Base-by-base conservation (phyloP, 2,797 vertebrate genomes). In the Thunnus albacares region DNA sequence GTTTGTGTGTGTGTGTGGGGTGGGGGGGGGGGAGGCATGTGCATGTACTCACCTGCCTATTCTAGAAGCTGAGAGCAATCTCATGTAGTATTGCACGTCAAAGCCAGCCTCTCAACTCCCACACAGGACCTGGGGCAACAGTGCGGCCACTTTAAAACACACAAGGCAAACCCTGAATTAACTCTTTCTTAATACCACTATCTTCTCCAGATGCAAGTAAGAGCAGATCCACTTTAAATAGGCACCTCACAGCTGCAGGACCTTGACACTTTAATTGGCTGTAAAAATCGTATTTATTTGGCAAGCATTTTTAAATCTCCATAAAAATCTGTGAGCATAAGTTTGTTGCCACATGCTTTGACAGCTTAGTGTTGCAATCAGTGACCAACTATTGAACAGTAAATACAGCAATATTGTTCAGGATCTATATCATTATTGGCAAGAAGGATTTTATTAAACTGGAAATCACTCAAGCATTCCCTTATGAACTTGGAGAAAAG, bases 41-140 rank as follows among this genome's bases (percentile, higher is more conserved):
- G 81, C 92, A 63, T 92, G 92, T 92, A 82, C 89, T 83, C 88
- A 91, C 93, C 90, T 93, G 93, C 86, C 92, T 83, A 28, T 61
- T 80, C 87, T 59, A 72, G 81, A 87, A 82, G 49, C 82, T 62
- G 64, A 75, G 75, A 75, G 83, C 71, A 60, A 71, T 74, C 80
- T 86, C 22, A 61, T 84, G 89, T 71, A 79, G 74, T 76, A 87
- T 87, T 4, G 71, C 85, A 87, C 81, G 84, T 84, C 87, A 90
- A 64, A 87, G 70, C 63, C 80, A 83, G 71, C 64, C 75, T 82
- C 83, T 79, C 58, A 62, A 87, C 88, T 84, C 91, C 87, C 83
- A 87, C 82, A 80, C 82, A 89, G 71, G 79, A 90, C 93, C 89
- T 30, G 86, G 82, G 90, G 90, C 89, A 69, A 90, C 9, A 83